Evolutionary conservation across 1,140 invertebrate species (phyloP), one percentile per base, ranked within the genome.

Genomic region (Neodiprion lecontei): DNA sequence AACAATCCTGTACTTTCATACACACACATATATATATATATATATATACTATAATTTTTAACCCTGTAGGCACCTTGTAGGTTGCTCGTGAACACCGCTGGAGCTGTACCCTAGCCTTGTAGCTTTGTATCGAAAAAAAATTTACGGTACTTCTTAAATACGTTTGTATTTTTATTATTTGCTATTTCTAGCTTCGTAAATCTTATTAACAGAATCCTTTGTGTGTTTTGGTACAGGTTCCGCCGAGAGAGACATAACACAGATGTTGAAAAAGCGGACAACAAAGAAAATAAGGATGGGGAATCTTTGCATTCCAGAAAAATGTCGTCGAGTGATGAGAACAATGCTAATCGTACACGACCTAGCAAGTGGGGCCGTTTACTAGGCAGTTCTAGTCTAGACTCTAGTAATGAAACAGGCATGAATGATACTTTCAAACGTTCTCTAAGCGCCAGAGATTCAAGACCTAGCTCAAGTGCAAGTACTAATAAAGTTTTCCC

Each of bases 321-420:
- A 86, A 87, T 90, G 69, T 91, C 92, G 67, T 87, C 89, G 17
- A 85, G 88, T 40, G 89, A 91, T 8, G 90, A 90, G 75, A 88
- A 87, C 73, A 85, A 87, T 78, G 83, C 86, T 76, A 81, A 85
- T 75, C 88, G 89, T 78, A 81, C 80, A n/a, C 87, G 87, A 81
- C 82, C 90, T 48, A 92, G 93, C 81, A 95, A 95, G 88, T 96
- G 95, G 95, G 94, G 94, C 53, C 91, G 94, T 76, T 89, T 96
- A 77, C 86, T 95, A 80, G 87, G 87, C 69, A 94, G 93, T 79
- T 92, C 92, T 78, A 93, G 92, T 86, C 86, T 94, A 79, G 93
- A 94, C 85, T 92, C 90, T 3, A 89, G 89, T 61, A 92, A 89
- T 75, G 91, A 90, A 79, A 79, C 77, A 7, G 87, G 84, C 5